Evolutionary conservation across 2,888 invertebrate genomes (phyloP).

Genomic region (Patella ulyssiponensis): DNA sequence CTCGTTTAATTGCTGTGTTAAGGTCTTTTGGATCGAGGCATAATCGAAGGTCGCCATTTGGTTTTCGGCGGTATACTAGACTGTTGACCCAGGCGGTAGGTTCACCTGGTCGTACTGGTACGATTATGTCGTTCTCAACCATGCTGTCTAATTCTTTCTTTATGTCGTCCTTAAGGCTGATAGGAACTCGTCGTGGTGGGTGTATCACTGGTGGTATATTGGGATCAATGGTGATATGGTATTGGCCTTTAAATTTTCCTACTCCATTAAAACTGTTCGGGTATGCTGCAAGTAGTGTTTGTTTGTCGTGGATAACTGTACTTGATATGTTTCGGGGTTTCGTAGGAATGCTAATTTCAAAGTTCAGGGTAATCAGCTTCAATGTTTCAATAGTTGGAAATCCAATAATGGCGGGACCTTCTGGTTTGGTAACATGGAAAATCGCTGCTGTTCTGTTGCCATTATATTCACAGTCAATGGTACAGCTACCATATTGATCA

Average conservation of each 20-base stretch:
- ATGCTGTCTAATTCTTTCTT: conserved; percentile 29
- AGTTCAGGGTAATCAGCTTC: neutral
- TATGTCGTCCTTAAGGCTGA: conserved; percentile 21
- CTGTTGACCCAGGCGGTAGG: conserved; percentile 26
- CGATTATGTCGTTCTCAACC: conserved; percentile 29
- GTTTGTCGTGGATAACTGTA: too few species aligned
- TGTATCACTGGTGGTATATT: too few species aligned
- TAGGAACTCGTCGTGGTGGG: too few species aligned
- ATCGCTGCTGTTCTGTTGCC: neutral
- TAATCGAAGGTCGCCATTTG: conserved; percentile 15
- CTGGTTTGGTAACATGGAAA: too few species aligned
- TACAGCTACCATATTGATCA: neutral
- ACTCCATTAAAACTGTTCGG: too few species aligned
- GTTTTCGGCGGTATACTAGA: conserved; percentile 15
- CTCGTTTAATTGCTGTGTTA: conserved; percentile 37
- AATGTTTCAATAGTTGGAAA: neutral
- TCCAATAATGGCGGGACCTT: neutral
- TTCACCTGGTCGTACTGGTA: conserved; percentile 26
- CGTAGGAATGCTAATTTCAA: too few species aligned
- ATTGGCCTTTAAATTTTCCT: too few species aligned
- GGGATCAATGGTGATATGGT: too few species aligned
- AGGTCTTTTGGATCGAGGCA: conserved; percentile 37
- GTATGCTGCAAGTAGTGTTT: too few species aligned
- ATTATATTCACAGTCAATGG: neutral
- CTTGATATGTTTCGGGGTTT: too few species aligned